Conservation (phyloP, 2,797 vertebrate genomes). For the Otolemur crassicaudatus region DNA sequence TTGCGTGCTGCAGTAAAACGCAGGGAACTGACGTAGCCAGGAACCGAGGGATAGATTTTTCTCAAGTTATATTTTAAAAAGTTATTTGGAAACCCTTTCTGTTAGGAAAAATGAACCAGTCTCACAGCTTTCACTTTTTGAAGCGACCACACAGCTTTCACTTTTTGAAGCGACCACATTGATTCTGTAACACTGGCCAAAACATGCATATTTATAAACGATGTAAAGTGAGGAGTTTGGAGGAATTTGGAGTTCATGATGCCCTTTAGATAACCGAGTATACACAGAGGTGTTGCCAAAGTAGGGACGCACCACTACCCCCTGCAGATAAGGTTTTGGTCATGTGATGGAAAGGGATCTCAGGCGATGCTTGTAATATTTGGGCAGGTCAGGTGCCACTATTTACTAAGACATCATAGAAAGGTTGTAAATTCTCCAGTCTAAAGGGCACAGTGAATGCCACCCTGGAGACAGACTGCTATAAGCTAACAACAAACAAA, state of each 20-base stretch:
- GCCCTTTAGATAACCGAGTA: not conserved
- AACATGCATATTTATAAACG: not conserved
- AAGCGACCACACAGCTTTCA: not conserved
- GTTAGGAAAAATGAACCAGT: not conserved
- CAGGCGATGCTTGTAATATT: not conserved
- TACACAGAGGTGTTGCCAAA: not conserved
- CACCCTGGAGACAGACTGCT: slow-evolving; percentile 38
- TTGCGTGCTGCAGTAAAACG: not conserved
- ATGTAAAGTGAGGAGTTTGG: not conserved
- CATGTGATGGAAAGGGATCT: slow-evolving; percentile 62
- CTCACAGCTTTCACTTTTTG: not conserved
- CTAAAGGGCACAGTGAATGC: slow-evolving; percentile 46
- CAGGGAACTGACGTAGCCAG: not conserved
- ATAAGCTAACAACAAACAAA: slow-evolving; percentile 9
- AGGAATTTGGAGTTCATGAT: not conserved
- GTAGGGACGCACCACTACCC: not conserved
- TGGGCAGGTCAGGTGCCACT: slow-evolving; percentile 61
- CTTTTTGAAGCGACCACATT: not conserved
- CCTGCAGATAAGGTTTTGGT: not conserved
- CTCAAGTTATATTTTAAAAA: not conserved
- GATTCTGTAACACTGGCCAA: not conserved
- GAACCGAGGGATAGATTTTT: not conserved
- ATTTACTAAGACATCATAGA: slow-evolving; percentile 57
- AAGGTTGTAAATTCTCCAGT: slow-evolving; percentile 23
- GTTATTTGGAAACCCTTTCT: not conserved